phyloP scores from a whole-genome alignment of 1,140 invertebrate species.

The Formica exsecta region DNA sequence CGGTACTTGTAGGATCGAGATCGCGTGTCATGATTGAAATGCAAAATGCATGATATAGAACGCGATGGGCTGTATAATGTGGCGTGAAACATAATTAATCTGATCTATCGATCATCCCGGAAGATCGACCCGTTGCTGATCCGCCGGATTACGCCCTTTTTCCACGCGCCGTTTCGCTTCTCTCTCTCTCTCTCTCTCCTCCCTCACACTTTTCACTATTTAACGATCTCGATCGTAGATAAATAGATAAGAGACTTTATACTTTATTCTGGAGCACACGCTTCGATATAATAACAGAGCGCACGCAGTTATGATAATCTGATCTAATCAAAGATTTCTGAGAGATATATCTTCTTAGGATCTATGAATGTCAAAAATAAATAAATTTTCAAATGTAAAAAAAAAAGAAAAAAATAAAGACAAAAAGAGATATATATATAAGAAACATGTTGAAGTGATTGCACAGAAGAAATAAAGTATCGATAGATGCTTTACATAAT shows the following conservation, averaged over 20 bases:
- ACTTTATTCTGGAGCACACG: neutral
- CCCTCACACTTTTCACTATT: constrained; percentile 47
- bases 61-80: constrained; percentile 35
- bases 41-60: neutral
- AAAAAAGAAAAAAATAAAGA: too few species aligned
- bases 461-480: neutral
- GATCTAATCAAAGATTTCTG: too few species aligned
- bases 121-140: constrained; percentile 19
- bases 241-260: constrained; percentile 5
- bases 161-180: neutral
- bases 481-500: too few species aligned
- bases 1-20: neutral
- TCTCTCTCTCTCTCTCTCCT: neutral
- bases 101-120: constrained; percentile 38
- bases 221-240: neutral
- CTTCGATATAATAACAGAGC: neutral
- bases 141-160: neutral
- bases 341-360: too few species aligned
- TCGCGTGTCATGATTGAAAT: constrained; percentile 28
- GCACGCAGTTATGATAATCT: neutral
- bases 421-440: neutral
- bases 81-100: constrained; percentile 23
- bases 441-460: too few species aligned
- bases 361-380: too few species aligned
- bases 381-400: too few species aligned